Percentiles rank a stretch among this genome's conserved stretches.
Conservation (phyloP, 2,888 invertebrate species). For the Cheilosia vulpina region DNA sequence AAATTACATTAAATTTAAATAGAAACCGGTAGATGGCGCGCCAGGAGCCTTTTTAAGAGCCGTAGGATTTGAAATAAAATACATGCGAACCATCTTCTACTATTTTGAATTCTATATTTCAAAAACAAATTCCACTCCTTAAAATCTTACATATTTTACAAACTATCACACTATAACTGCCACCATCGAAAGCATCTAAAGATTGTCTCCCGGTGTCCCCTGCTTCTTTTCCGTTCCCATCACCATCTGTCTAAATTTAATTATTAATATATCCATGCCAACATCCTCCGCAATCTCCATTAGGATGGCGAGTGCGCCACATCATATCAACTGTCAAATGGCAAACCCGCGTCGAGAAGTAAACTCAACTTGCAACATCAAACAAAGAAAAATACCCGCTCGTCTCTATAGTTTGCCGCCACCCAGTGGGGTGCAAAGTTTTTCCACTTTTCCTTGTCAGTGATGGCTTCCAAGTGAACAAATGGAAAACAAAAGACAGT, state of each 20-base stretch:
- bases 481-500: constrained; percentile 29
- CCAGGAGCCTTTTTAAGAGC: too few relatives aligned
- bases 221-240: not conserved
- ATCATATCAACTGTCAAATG: constrained; percentile 33
- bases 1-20: too few relatives aligned
- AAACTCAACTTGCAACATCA: constrained; percentile 11
- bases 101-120: too few relatives aligned
- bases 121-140: too few relatives aligned
- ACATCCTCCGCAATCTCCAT: not conserved
- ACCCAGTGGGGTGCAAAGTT: not conserved
- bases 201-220: not conserved
- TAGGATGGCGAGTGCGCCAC: constrained; percentile 3
- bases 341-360: constrained; percentile 2
- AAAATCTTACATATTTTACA: too few relatives aligned
- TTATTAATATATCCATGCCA: not conserved
- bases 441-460: constrained; percentile 8
- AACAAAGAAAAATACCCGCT: not conserved
- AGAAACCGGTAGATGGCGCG: too few relatives aligned
- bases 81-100: too few relatives aligned
- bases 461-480: constrained; percentile 17
- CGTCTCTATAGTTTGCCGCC: not conserved
- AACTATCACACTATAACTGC: too few relatives aligned
- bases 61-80: too few relatives aligned
- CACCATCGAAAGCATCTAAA: too few relatives aligned
- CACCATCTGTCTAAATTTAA: not conserved